Evolutionary conservation across 2,797 vertebrate species (phyloP).

Genomic region (Amblyopsis hoosieri): DNA sequence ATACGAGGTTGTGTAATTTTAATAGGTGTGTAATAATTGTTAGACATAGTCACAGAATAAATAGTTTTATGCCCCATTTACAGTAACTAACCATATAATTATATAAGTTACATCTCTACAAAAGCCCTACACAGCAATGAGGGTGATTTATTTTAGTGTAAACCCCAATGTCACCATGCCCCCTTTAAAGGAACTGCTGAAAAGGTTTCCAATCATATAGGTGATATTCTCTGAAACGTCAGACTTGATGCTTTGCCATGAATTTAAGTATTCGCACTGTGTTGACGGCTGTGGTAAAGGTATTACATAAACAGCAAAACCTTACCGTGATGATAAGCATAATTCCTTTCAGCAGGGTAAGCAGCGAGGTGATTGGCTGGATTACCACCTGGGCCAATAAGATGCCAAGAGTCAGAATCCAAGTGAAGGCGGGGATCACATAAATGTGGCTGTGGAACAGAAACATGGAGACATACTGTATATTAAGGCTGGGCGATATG

Average conservation of each 20-base stretch:
- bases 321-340: conserved; percentile 75
- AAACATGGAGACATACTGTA: conserved; percentile 13
- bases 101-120: too few species aligned
- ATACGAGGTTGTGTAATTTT: too few species aligned
- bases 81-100: neutral
- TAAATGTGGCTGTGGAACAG: conserved; percentile 65
- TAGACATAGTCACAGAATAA: too few species aligned
- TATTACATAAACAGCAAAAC: neutral
- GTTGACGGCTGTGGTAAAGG: too few species aligned
- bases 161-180: too few species aligned
- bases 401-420: conserved; percentile 71
- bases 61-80: neutral
- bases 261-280: neutral
- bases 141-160: too few species aligned
- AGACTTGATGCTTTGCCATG: neutral
- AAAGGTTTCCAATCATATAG: neutral
- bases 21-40: too few species aligned
- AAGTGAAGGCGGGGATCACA: conserved; percentile 76
- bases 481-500: neutral
- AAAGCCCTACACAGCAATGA: too few species aligned
- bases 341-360: conserved; percentile 75
- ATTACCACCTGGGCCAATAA: conserved; percentile 71
- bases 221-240: neutral
- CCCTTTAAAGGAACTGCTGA: neutral
- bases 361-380: conserved; percentile 74